Conservation (phyloP, 2,888 invertebrate species). For the Iselma pallidipennis region DNA sequence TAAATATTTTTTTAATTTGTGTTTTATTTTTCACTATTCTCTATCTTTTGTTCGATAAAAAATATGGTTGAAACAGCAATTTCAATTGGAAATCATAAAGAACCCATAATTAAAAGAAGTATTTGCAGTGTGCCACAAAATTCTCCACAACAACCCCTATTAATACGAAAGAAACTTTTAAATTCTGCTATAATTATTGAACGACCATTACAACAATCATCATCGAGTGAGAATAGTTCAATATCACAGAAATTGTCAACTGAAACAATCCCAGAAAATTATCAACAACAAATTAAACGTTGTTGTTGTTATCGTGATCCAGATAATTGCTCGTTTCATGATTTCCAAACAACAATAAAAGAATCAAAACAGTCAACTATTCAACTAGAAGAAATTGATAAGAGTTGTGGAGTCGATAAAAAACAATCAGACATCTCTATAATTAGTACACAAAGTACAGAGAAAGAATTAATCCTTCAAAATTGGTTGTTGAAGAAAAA, state of each 20-base stretch:
- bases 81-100: no score
- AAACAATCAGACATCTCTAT: conserved; percentile 29
- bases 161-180: conserved; percentile 60
- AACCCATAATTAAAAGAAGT: no score
- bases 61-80: no score
- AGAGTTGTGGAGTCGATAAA: conserved; percentile 19
- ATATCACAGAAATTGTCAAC: conserved; percentile 28
- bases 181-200: conserved; percentile 67
- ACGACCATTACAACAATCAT: conserved; percentile 45
- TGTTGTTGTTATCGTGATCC: conserved; percentile 21
- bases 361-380: conserved; percentile 12
- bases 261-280: conserved; percentile 27
- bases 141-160: no score
- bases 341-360: conserved; percentile 7
- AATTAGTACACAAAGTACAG: conserved; percentile 3
- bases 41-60: no score
- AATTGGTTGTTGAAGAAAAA: conserved; percentile 58
- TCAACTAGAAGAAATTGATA: conserved; percentile 1
- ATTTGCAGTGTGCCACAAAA: no score
- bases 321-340: conserved; percentile 30
- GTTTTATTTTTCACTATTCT: no score
- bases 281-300: conserved; percentile 17
- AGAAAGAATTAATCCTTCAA: conserved; percentile 34
- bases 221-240: conserved; percentile 37
- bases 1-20: no score